Evolutionary conservation across 2,113 vertebrate species (phyloP).

Genomic region (Alosa alosa): DNA sequence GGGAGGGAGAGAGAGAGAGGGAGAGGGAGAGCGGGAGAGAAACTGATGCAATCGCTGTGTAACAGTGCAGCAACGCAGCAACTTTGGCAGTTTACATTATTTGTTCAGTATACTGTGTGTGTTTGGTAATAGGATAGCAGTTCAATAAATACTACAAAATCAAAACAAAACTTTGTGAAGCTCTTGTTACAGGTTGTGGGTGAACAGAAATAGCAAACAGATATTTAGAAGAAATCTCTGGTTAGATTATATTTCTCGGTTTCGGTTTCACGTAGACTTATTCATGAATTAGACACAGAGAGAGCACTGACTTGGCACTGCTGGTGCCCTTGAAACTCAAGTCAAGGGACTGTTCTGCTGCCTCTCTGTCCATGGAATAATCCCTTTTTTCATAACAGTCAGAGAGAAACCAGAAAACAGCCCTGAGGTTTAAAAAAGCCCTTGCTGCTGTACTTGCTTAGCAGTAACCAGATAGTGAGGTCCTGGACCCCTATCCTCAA

Average conservation of each 20-base stretch:
- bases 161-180: background rate
- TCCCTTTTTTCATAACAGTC: background rate
- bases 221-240: background rate
- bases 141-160: too few species aligned
- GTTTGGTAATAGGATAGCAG: background rate
- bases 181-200: background rate
- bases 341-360: background rate
- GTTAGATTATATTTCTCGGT: background rate
- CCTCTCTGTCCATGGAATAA: background rate
- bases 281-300: background rate
- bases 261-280: background rate
- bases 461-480: background rate
- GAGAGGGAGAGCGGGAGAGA: slow-evolving; percentile 9
- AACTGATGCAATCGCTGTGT: slow-evolving; percentile 46
- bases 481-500: background rate
- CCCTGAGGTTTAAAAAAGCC: background rate
- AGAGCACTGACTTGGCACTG: background rate
- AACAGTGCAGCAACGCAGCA: slow-evolving; percentile 20
- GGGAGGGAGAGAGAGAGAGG: background rate
- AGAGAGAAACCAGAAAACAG: background rate
- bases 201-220: background rate
- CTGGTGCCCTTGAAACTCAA: background rate
- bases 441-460: background rate
- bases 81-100: background rate
- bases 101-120: background rate